Evolutionary conservation across 2,888 invertebrate genomes (phyloP).

Genomic region (Drosophila putrida): DNA sequence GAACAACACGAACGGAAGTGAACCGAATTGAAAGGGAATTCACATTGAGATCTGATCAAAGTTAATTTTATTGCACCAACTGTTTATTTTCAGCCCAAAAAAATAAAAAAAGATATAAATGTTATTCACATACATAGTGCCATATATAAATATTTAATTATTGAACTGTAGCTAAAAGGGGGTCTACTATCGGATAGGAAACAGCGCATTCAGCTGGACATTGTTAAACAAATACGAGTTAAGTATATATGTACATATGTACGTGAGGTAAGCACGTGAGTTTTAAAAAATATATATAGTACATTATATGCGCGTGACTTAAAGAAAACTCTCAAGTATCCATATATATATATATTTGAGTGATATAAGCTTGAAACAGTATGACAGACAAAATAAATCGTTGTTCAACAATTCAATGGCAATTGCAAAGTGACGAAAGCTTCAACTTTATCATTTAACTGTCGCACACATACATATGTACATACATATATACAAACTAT

Average conservation of each 20-base stretch:
- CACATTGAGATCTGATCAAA: slow-evolving; percentile 41
- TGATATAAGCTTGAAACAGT: slow-evolving; percentile 12
- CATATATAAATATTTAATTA: slow-evolving; percentile 23
- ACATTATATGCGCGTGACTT: slow-evolving; percentile 49
- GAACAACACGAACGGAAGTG: slow-evolving; percentile 41
- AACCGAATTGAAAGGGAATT: slow-evolving; percentile 37
- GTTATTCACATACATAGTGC: slow-evolving; percentile 32
- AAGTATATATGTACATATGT: slow-evolving; percentile 6
- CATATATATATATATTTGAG: neutral
- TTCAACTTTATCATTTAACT: slow-evolving; percentile 36
- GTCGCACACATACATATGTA: slow-evolving; percentile 5
- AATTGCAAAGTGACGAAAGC: slow-evolving; percentile 54
- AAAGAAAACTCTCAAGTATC: slow-evolving; percentile 7
- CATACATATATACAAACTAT: slow-evolving; percentile 17
- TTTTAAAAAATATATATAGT: slow-evolving; percentile 6
- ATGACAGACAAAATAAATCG: slow-evolving; percentile 48
- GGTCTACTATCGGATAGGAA: slow-evolving; percentile 38
- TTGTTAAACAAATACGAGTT: slow-evolving; percentile 33
- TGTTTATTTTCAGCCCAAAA: slow-evolving; percentile 31
- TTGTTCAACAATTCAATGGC: slow-evolving; percentile 44
- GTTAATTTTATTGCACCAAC: slow-evolving; percentile 35
- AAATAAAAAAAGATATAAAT: slow-evolving; percentile 27
- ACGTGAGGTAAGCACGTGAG: slow-evolving; percentile 43
- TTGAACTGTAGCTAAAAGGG: slow-evolving; percentile 21
- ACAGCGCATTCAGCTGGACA: slow-evolving; percentile 33